Conservation (phyloP, 2,113 vertebrate species). For the Pan troglodytes region NHGRI_mPanTro3-v2.1_pri NC_072416.2:78418501-78419000, state of each 20-base stretch:
- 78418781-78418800: neutral
- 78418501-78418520: too few species aligned
- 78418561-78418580: neutral
- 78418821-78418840: neutral
- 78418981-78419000: slow-evolving; percentile 35
- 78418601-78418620: too few species aligned
- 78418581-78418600: too few species aligned
- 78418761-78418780: neutral
- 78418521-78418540: neutral
- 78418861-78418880: neutral
- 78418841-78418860: neutral
- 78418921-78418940: slow-evolving; percentile 47
- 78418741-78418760: neutral
- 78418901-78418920: neutral
- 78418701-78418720: neutral
- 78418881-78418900: neutral
- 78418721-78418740: neutral
- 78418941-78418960: slow-evolving; percentile 25
- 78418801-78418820: neutral
- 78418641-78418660: neutral
- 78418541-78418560: neutral
- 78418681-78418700: neutral
- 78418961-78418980: slow-evolving; percentile 43
- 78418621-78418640: neutral
- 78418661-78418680: neutral